phyloP scores from a whole-genome alignment of 1,140 invertebrate species.

The Gonioctena quinquepunctata region DNA sequence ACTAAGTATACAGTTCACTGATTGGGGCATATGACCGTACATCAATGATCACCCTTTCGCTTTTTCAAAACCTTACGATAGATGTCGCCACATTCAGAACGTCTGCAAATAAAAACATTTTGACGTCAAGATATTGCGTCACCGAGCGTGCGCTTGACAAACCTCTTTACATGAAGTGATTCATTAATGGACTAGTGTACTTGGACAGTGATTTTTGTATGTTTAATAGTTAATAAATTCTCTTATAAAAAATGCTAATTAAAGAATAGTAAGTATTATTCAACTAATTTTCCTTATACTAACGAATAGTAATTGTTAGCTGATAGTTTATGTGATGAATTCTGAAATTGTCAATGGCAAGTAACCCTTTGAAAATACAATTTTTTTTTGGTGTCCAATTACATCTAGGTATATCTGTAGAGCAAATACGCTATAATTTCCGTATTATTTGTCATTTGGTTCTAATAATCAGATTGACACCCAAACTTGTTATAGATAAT shows the following conservation, averaged over 20 bases:
- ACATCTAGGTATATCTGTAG: not conserved
- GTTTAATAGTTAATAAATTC: constrained; percentile 43
- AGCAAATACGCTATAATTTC: not conserved
- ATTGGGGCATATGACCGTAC: too few species aligned
- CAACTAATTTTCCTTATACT: not conserved
- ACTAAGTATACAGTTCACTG: too few species aligned
- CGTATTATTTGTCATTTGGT: not conserved
- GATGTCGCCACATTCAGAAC: too few species aligned
- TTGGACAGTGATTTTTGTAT: constrained; percentile 37
- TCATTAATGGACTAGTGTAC: constrained; percentile 33
- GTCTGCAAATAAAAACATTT: too few species aligned
- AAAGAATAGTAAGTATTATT: constrained; percentile 53
- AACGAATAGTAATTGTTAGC: not conserved
- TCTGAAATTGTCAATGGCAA: not conserved
- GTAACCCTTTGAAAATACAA: constrained; percentile 14
- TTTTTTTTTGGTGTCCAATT: not conserved
- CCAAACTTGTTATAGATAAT: too few species aligned
- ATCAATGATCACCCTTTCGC: too few species aligned
- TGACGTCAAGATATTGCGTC: constrained; percentile 51
- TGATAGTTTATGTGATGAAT: constrained; percentile 22
- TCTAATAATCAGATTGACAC: not conserved
- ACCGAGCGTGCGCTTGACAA: constrained; percentile 47
- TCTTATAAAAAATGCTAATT: constrained; percentile 50
- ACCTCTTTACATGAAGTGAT: constrained; percentile 35
- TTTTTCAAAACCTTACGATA: too few species aligned